Evolutionary conservation across 2,797 vertebrate species (phyloP).

Genomic region (Acrossocheilus fasciatus): DNA sequence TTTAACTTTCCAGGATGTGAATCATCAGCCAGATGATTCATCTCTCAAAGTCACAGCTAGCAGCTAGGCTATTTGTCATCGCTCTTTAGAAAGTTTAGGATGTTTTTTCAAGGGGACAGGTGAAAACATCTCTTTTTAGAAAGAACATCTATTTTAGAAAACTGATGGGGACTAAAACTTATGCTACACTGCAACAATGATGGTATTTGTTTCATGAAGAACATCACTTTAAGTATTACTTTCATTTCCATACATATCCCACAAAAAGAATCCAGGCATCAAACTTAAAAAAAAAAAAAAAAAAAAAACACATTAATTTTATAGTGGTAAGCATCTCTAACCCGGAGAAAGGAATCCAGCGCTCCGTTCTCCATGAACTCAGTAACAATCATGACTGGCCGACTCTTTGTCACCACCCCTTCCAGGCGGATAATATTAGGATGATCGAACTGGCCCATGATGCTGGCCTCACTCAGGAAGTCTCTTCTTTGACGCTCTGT

Average conservation of each 20-base stretch:
- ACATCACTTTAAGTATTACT: not conserved
- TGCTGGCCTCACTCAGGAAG: constrained; percentile 96
- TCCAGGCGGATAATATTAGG: constrained; percentile 98
- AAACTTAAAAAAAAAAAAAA: not conserved
- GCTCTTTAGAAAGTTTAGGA: constrained; percentile 20
- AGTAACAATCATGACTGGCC: constrained; percentile 97
- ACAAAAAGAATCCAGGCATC: not conserved
- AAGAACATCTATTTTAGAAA: not conserved
- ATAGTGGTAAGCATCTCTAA: constrained; percentile 69
- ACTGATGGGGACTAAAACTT: not conserved
- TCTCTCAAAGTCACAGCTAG: constrained; percentile 72
- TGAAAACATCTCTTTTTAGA: constrained; percentile 2
- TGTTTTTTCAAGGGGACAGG: constrained; percentile 10
- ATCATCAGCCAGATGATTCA: constrained; percentile 65
- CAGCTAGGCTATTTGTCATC: constrained; percentile 63
- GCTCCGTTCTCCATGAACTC: constrained; percentile 99
- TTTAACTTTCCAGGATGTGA: constrained; percentile 66
- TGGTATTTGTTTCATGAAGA: not conserved
- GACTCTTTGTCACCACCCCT: constrained; percentile 97
- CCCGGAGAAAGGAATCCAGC: constrained; percentile 94
- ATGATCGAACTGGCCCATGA: constrained; percentile 99
- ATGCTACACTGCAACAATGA: not conserved
- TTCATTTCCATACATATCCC: not conserved
- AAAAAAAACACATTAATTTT: not conserved
- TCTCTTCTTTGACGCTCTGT: constrained; percentile 95